Evolutionary conservation across 2,113 vertebrate species (phyloP), one percentile per base, ranked within the genome.

Genomic region (Pelecanus crispus): DNA sequence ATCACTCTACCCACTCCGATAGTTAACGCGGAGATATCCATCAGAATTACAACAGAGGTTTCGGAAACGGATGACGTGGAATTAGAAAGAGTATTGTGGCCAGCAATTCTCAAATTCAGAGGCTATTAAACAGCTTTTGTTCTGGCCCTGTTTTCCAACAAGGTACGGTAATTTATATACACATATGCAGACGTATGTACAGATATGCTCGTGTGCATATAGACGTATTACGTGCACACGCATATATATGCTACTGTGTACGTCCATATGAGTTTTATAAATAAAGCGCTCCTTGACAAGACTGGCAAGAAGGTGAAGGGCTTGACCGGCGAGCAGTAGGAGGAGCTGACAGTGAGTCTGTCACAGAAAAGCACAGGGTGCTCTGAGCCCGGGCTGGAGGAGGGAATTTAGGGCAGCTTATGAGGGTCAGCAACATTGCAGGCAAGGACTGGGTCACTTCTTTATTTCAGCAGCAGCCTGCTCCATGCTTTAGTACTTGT

Each of bases 131-230:
- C 14, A 72, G 56, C 42, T 72, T 56, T 19, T 26, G 15, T 25
- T 62, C 53, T 58, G 34, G 55, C 28, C 16, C 7, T 0, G 0
- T 25, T 73, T 90, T 42, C 82, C 59, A 74, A 50, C 49, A 28
- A 47, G n/a, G 32, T 42, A 22, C 0, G 9, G 84, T 4, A 40
- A 73, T 66, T 72, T 40, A 26, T 20, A 10, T 0, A 15, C 9
- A 32, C 2, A 0, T 3, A 11, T 3, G 13, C 19, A 8, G 42
- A n/a, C 5, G 10, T 11, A 45, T 0, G 7, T 20, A 71, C 9
- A 42, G 83, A 38, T n/a, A 24, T 0, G 7, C 42, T 21, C 12
- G 25, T 8, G 36, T n/a, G 40, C 7, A 20, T 10, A 19, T 1
- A 40, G n/a, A 17, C 13, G 15, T 2, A 13, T 2, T 5, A 9